Conservation (phyloP, 2,888 invertebrate genomes). For the Diploptera punctata region DNA sequence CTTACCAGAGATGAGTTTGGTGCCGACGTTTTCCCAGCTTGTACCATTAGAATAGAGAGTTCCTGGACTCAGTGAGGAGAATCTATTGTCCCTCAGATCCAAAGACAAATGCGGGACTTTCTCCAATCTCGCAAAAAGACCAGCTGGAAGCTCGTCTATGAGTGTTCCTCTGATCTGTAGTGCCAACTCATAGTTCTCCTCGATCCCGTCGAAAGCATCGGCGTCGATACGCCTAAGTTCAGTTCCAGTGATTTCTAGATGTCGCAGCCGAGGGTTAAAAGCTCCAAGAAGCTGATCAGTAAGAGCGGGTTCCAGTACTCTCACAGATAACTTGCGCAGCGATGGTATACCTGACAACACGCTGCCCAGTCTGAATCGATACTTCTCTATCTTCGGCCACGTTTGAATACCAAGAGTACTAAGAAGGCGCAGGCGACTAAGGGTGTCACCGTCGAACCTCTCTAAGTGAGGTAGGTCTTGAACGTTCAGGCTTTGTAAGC, state of each 20-base stretch:
- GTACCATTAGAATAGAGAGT: constrained; percentile 87
- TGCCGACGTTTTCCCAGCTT: constrained; percentile 87
- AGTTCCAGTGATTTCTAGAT: constrained; percentile 80
- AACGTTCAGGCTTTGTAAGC: constrained; percentile 76
- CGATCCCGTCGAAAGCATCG: constrained; percentile 77
- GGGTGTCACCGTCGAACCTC: constrained; percentile 76
- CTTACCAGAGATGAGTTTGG: constrained; percentile 82
- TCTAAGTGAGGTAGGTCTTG: constrained; percentile 75
- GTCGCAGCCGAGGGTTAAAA: constrained; percentile 78
- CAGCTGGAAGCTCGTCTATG: constrained; percentile 78
- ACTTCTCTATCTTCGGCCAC: constrained; percentile 74
- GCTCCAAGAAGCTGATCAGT: constrained; percentile 78
- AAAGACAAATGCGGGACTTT: constrained; percentile 81
- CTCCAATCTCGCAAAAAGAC: constrained; percentile 77
- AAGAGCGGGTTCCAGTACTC: constrained; percentile 75
- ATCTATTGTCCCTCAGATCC: constrained; percentile 81
- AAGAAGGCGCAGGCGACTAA: constrained; percentile 73
- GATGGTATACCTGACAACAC: constrained; percentile 41
- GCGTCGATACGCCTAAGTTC: constrained; percentile 76
- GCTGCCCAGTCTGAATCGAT: constrained; percentile 49
- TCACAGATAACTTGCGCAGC: constrained; percentile 72
- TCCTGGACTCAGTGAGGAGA: constrained; percentile 80
- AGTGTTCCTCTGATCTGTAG: constrained; percentile 80
- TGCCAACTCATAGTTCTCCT: constrained; percentile 76
- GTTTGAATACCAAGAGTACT: constrained; percentile 75